Base-by-base conservation (phyloP, 2,888 invertebrate genomes). In the Himalopsyche anomala region DNA sequence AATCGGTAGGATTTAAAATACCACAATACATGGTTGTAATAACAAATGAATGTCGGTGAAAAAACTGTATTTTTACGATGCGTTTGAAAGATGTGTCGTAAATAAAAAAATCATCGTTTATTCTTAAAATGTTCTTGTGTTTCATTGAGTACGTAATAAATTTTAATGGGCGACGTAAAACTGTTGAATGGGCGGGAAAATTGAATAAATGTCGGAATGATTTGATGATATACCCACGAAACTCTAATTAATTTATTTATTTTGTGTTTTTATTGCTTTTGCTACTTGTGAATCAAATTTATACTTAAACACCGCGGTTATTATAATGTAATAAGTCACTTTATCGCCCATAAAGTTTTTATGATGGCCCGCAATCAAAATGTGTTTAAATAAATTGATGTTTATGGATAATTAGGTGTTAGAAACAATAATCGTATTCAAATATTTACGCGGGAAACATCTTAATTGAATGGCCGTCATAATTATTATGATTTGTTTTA, bases 271-370 rank as follows among this genome's bases (percentile, higher is more conserved):
- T 62, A 62, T 62, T 62, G 62, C 62, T 62, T 62, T 19, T 62
- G n/a, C 28, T 62, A 62, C 62, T n/a, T 62, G 62, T 62, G 62
- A 62, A 62, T 62, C 62, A 62, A 62, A 62, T 62, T 19, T 62
- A 62, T 51, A 51, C 15, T 51, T 51, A 51, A 19, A 19, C 19
- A 62, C 62, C 6, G 28, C 19, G 28, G 62, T 62, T 62, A 62
- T 62, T 62, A 62, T 62, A 19, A 62, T 9, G 28, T 62, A 62
- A 62, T 62, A 62, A 62, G 8, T 62, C 62, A 62, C 28, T 62
- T 62, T 62, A 62, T 62, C 62, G 62, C 8, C 62, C 28, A n/a
- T 19, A 19, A 62, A 62, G 6, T 62, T 62, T 62, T 62, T 62
- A 62, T 11, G 62, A 62, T 19, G 62, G 8, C 28, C n/a, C 62